Conservation (phyloP, 2,113 vertebrate genomes). For the Epinephelus fuscoguttatus region DNA sequence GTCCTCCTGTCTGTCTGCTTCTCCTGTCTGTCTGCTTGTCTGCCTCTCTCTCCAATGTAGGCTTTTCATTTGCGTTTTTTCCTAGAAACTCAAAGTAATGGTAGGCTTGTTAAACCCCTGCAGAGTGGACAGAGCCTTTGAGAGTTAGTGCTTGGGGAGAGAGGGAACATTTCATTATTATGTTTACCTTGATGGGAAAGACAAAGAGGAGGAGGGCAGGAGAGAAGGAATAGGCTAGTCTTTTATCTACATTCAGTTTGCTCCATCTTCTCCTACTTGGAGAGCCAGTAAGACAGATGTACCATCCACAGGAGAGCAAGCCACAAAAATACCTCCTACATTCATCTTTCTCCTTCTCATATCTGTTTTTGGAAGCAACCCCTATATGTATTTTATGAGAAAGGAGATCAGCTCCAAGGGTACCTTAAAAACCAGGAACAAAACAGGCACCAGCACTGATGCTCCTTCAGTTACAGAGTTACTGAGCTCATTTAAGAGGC, state of each 20-base stretch:
- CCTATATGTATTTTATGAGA: neutral
- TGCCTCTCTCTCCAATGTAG: too few relatives aligned
- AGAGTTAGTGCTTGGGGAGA: neutral
- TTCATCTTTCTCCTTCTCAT: neutral
- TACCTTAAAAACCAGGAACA: neutral
- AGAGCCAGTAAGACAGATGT: too few relatives aligned
- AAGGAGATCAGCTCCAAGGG: constrained; percentile 12
- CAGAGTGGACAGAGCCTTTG: neutral
- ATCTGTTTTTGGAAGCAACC: neutral
- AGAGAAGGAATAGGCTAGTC: too few relatives aligned
- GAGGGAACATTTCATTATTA: constrained; percentile 1
- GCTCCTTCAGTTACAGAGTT: neutral
- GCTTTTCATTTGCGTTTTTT: neutral
- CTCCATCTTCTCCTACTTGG: too few relatives aligned
- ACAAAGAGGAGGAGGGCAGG: too few relatives aligned
- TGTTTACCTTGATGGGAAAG: neutral
- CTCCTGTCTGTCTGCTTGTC: too few relatives aligned
- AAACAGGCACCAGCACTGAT: too few relatives aligned
- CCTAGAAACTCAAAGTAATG: neutral
- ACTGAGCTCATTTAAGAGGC: neutral
- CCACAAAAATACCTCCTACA: neutral
- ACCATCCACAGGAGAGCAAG: too few relatives aligned
- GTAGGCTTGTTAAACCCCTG: constrained; percentile 8
- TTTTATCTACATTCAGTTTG: too few relatives aligned
- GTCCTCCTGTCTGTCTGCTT: too few relatives aligned